A percentile compares a stretch with the other conserved stretches of the same genome.
Conservation (phyloP, 2,113 vertebrate species). For the Heterotilapia buettikoferi region DNA sequence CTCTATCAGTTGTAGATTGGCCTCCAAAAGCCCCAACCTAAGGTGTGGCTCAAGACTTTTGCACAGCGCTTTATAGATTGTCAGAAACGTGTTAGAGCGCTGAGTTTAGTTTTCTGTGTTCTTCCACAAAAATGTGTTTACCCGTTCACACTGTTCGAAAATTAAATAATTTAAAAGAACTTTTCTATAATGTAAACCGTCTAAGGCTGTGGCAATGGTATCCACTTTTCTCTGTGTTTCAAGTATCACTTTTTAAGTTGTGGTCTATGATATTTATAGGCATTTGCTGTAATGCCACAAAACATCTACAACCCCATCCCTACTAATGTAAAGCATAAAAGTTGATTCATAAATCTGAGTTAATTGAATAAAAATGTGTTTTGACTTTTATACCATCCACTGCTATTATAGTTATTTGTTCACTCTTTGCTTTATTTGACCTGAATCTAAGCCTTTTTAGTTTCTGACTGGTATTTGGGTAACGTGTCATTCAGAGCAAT, state of each 20-base stretch:
- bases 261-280: background rate
- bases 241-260: too few species aligned
- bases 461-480: background rate
- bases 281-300: background rate
- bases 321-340: background rate
- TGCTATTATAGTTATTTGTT: background rate
- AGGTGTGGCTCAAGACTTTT: background rate
- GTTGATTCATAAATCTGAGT: background rate
- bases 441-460: background rate
- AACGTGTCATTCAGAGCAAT: background rate
- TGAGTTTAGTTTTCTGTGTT: background rate
- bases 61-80: background rate
- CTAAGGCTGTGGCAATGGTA: too few species aligned
- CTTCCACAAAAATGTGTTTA: background rate
- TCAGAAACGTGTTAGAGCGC: background rate
- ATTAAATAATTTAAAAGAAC: too few species aligned
- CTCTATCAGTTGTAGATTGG: background rate
- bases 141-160: too few species aligned
- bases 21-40: background rate
- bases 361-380: background rate
- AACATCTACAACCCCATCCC: background rate
- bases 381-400: background rate
- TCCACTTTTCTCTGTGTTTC: too few species aligned
- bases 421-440: background rate
- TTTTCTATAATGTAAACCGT: too few species aligned